These are phyloP conservation scores for Horisme vitalbata DNA, from an alignment of 2,888 invertebrate genomes.

Conservation along the genomic window DNA sequence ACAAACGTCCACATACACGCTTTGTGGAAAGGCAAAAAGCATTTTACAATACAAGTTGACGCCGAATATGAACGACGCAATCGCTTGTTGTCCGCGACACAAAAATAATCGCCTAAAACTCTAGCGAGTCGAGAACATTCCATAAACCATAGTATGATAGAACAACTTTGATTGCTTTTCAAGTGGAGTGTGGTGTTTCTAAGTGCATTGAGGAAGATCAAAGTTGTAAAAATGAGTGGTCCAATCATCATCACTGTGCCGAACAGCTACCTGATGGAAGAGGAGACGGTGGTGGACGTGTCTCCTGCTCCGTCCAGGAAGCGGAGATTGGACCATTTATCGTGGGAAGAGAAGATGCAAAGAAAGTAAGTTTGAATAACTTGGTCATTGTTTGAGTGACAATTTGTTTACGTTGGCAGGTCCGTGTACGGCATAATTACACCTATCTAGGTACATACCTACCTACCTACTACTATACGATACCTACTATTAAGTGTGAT, in stretches of 20 bases:
- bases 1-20: constrained; percentile 61
- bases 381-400: constrained; percentile 53
- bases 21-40: constrained; percentile 43
- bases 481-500: too few relatives aligned
- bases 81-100: constrained; percentile 51
- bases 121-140: constrained; percentile 47
- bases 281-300: constrained; percentile 60
- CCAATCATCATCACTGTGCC: constrained; percentile 80
- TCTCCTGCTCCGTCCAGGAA: constrained; percentile 78
- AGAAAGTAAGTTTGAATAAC: constrained; percentile 87
- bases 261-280: constrained; percentile 71
- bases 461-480: too few relatives aligned
- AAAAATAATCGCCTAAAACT: constrained; percentile 57
- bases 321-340: constrained; percentile 90
- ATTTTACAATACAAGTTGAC: constrained; percentile 55
- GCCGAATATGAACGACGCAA: constrained; percentile 71
- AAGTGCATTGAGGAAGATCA: constrained; percentile 39
- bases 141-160: constrained; percentile 57
- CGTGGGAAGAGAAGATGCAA: constrained; percentile 94
- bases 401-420: too few relatives aligned
- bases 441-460: too few relatives aligned
- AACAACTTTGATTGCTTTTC: constrained; percentile 43
- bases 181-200: constrained; percentile 50
- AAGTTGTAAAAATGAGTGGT: constrained; percentile 68
- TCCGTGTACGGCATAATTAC: too few relatives aligned